Conservation (phyloP, 2,797 vertebrate genomes). For the Coreius guichenoti region DNA sequence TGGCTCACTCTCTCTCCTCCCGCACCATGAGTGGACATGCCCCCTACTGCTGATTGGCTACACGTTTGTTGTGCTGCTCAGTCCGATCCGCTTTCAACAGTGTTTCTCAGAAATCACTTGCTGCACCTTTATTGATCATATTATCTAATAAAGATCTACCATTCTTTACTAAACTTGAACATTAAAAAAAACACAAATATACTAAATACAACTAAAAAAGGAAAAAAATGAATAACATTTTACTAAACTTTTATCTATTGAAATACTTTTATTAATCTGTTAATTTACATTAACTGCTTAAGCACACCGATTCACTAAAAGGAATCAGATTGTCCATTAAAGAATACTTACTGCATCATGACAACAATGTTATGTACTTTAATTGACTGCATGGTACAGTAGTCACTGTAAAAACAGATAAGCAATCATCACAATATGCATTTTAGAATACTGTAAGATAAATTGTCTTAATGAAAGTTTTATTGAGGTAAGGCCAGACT, state of each 20-base stretch:
- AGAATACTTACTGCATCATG: constrained; percentile 96
- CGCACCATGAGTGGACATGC: too few species aligned
- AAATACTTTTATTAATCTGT: neutral
- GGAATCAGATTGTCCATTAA: neutral
- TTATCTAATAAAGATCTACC: neutral
- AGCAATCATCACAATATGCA: neutral
- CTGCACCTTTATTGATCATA: neutral
- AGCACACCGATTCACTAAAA: neutral
- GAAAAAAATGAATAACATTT: neutral
- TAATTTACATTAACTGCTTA: neutral
- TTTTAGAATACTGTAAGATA: neutral
- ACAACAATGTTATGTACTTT: constrained; percentile 98
- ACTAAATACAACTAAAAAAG: neutral
- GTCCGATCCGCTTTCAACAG: neutral
- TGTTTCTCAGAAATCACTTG: neutral
- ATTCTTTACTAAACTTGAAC: neutral
- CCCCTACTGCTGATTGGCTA: neutral
- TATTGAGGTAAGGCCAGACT: neutral
- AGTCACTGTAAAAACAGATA: constrained; percentile 81
- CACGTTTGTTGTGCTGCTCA: neutral
- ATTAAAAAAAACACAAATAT: neutral
- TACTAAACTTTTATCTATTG: neutral
- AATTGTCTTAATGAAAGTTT: neutral
- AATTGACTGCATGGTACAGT: constrained; percentile 90
- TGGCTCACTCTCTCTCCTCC: too few species aligned